These are phyloP conservation scores for Dendrolimus pini DNA, from an alignment of 2,888 invertebrate species.

Conservation along the genomic window DNA sequence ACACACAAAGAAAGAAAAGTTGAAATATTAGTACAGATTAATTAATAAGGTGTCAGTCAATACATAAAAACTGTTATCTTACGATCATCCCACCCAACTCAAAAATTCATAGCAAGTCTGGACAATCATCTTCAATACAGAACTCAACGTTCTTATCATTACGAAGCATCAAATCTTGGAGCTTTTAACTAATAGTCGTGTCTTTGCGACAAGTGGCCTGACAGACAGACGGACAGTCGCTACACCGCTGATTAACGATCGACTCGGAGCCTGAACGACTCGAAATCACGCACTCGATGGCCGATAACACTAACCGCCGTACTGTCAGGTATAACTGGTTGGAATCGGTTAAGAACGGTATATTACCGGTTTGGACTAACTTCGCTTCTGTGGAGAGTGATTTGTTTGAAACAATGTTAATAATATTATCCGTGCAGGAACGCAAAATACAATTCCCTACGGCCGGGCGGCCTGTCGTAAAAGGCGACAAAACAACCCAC, in stretches of 20 bases:
- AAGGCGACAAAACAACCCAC: too few relatives aligned
- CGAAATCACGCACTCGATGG: neutral
- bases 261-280: neutral
- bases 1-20: too few relatives aligned
- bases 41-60: too few relatives aligned
- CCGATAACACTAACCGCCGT: neutral
- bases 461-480: too few relatives aligned
- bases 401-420: neutral
- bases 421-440: too few relatives aligned
- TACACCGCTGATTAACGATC: constrained; percentile 8
- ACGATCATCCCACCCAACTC: too few relatives aligned
- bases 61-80: too few relatives aligned
- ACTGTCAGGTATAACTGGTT: neutral
- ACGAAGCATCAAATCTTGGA: neutral
- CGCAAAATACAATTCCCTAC: too few relatives aligned
- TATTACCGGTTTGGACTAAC: neutral
- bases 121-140: too few relatives aligned
- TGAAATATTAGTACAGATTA: too few relatives aligned
- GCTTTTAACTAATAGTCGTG: constrained; percentile 2
- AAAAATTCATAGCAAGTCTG: too few relatives aligned
- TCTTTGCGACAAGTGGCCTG: constrained; percentile 2
- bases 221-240: constrained; percentile 5
- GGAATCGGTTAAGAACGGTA: neutral
- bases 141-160: neutral
- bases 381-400: neutral